phyloP scores from a whole-genome alignment of 1,140 invertebrate species.

The Globodera rostochiensis region DNA sequence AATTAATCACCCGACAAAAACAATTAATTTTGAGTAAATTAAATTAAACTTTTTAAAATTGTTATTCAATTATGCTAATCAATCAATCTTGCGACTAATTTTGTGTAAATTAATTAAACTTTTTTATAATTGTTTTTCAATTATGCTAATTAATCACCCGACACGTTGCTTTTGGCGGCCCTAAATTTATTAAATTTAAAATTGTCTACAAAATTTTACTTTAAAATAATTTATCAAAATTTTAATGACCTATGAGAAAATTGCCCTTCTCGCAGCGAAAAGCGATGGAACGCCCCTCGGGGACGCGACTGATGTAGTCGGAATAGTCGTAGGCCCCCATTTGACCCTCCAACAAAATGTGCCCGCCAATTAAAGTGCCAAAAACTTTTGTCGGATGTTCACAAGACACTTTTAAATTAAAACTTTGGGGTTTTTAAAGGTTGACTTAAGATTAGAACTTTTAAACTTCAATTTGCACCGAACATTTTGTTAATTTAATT shows the following conservation, averaged over 20 bases:
- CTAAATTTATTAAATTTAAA: conserved; percentile 26
- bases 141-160: neutral
- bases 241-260: conserved; percentile 38
- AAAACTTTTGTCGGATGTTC: conserved; percentile 75
- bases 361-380: conserved; percentile 84
- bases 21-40: too few species aligned
- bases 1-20: neutral
- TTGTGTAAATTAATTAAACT: too few species aligned
- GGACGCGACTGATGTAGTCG: conserved; percentile 77
- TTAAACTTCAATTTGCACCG: conserved; percentile 26
- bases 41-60: too few species aligned
- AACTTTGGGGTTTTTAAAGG: neutral
- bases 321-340: conserved; percentile 96
- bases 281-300: conserved; percentile 86
- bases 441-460: neutral
- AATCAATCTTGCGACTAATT: neutral
- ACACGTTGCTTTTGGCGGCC: conserved; percentile 56
- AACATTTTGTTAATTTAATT: neutral
- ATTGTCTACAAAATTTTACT: neutral
- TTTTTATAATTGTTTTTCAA: too few species aligned
- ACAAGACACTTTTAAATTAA: conserved; percentile 78
- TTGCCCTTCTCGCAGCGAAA: conserved; percentile 83
- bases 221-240: neutral
- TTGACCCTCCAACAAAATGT: conserved; percentile 88
- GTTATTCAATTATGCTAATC: neutral